Percentiles rank a stretch among this genome's conserved stretches.
phyloP scores from a whole-genome alignment of 2,113 vertebrate species.

The Sinocyclocheilus anshuiensis region DNA sequence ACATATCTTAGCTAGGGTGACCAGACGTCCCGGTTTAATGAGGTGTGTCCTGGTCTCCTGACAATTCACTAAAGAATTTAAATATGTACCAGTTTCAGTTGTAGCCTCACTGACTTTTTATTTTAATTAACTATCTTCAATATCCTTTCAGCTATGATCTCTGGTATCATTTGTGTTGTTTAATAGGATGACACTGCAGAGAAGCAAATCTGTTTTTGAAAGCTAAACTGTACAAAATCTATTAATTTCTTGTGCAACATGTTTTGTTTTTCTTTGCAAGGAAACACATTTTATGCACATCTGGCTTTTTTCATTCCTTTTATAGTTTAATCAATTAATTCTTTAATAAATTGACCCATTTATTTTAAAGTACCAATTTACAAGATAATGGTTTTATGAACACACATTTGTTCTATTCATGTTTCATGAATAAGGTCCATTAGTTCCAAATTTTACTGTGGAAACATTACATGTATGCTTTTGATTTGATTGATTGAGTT shows the following conservation, averaged over 20 bases:
- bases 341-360: too few species aligned
- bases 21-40: background rate
- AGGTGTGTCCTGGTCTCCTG: background rate
- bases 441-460: background rate
- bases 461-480: background rate
- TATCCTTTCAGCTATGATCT: background rate
- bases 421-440: background rate
- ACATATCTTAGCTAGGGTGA: background rate
- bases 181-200: background rate
- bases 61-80: background rate
- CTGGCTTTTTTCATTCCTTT: too few species aligned
- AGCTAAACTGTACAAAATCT: background rate
- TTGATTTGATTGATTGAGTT: too few species aligned
- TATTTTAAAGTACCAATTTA: too few species aligned
- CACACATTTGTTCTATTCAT: background rate
- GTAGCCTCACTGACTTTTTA: background rate
- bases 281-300: too few species aligned
- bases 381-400: too few species aligned
- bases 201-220: background rate
- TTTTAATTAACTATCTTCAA: background rate
- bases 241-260: background rate
- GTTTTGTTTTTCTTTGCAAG: too few species aligned
- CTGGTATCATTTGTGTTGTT: background rate
- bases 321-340: too few species aligned
- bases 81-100: background rate